These are phyloP conservation scores for Chorisops tibialis DNA, from an alignment of 2,888 invertebrate species.

Conservation along the genomic window DNA sequence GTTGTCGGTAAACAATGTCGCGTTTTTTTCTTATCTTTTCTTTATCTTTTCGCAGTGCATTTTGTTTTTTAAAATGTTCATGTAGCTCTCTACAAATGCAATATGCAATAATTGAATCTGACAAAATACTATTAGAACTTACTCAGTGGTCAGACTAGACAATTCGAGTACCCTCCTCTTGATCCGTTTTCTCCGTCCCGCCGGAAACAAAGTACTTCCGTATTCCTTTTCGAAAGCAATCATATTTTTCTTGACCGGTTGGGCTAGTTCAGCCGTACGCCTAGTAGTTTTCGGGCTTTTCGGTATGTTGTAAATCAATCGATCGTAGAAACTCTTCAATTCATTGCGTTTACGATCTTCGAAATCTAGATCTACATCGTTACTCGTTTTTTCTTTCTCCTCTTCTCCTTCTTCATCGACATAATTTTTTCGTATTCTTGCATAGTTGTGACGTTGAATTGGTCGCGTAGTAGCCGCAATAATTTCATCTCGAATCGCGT, in stretches of 20 bases:
- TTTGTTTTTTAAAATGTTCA: not conserved
- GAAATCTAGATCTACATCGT: not conserved
- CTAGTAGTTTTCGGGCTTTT: not conserved
- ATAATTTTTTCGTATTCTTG: not conserved
- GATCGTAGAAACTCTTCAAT: not conserved
- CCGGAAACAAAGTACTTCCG: not conserved
- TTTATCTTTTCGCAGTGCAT: not conserved
- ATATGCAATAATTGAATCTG: too few species aligned
- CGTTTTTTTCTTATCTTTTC: conserved; percentile 1
- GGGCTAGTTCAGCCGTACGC: not conserved
- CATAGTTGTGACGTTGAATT: too few species aligned
- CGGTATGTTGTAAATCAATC: conserved; percentile 2
- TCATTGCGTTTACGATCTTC: not conserved
- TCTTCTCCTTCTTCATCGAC: not conserved
- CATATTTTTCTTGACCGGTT: not conserved
- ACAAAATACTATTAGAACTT: not conserved
- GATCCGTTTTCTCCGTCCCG: not conserved
- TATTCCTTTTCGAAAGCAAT: not conserved
- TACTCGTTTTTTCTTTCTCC: not conserved
- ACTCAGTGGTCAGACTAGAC: conserved; percentile 7
- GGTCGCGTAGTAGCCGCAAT: too few species aligned
- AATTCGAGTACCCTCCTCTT: conserved; percentile 5
- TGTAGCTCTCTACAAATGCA: not conserved
- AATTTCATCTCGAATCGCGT: too few species aligned
- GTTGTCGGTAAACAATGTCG: not conserved